A percentile compares a stretch with the other conserved stretches of the same genome.
Conservation (phyloP, 2,888 invertebrate species). For the Coenonympha arcania region DNA sequence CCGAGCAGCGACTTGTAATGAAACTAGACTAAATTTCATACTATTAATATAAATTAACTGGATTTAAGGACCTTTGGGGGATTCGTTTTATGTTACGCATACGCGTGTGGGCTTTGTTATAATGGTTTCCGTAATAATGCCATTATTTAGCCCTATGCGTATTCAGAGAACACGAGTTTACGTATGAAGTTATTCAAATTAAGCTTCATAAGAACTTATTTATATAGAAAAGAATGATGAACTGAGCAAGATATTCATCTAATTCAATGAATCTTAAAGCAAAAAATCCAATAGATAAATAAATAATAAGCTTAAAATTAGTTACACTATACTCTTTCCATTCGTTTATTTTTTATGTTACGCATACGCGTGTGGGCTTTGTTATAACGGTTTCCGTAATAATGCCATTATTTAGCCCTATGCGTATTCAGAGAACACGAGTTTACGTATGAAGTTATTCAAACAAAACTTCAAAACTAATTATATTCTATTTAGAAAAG, state of each 20-base stretch:
- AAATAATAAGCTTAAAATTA: no score
- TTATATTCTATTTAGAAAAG: no score
- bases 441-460: not conserved
- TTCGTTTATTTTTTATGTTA: constrained; percentile 60
- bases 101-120: constrained; percentile 4
- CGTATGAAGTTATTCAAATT: not conserved
- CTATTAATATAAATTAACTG: constrained; percentile 71
- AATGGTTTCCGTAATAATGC: constrained; percentile 5
- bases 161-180: not conserved
- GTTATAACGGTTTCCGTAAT: constrained; percentile 1
- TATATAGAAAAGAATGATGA: no score
- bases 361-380: constrained; percentile 26
- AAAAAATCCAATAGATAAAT: no score
- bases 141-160: constrained; percentile 1
- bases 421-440: not conserved
- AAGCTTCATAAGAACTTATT: not conserved
- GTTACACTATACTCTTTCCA: no score
- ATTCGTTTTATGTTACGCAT: constrained; percentile 54
- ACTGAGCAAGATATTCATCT: no score
- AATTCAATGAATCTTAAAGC: no score
- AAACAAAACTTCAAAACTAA: not conserved
- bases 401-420: constrained; percentile 10
- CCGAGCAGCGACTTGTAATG: constrained; percentile 51
- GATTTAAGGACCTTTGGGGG: constrained; percentile 64
- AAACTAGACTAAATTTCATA: constrained; percentile 60